Conservation (phyloP, 2,113 vertebrate species). For the Stigmatopora argus region DNA sequence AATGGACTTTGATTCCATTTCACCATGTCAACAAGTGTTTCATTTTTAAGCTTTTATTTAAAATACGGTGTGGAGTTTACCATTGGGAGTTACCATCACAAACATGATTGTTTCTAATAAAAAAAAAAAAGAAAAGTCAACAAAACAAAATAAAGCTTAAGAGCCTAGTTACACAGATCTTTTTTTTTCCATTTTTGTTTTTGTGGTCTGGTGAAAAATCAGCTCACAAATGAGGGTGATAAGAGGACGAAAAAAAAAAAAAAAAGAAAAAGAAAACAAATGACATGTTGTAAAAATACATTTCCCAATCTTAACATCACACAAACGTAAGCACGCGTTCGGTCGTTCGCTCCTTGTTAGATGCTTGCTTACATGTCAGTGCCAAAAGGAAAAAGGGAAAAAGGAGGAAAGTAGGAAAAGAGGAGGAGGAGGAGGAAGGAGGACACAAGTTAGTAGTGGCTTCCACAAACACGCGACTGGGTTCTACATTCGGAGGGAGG, state of each 20-base stretch:
- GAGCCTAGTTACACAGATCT: conserved; percentile 75
- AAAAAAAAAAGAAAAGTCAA: conserved; percentile 80
- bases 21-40: conserved; percentile 17
- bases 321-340: conserved; percentile 63
- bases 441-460: conserved; percentile 12
- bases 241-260: conserved; percentile 47
- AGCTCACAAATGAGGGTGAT: conserved; percentile 68
- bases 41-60: conserved; percentile 78
- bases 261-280: conserved; percentile 35
- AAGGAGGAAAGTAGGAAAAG: conserved; percentile 29
- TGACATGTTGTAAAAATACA: conserved; percentile 80
- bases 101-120: conserved; percentile 85
- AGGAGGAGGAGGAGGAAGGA: conserved; percentile 30
- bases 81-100: conserved; percentile 80
- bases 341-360: conserved; percentile 66
- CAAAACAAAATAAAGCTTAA: conserved; percentile 74
- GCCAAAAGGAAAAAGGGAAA: conserved; percentile 51
- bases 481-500: conserved; percentile 45
- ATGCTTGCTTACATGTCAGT: conserved; percentile 71
- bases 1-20: background rate
- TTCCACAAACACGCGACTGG: conserved; percentile 42
- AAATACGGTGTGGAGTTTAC: conserved; percentile 82
- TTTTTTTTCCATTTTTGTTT: conserved; percentile 54
- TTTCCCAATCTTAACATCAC: conserved; percentile 73
- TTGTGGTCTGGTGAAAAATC: conserved; percentile 74